phyloP scores from a whole-genome alignment of 1,140 invertebrate species.

The Diorhabda carinulata region DNA sequence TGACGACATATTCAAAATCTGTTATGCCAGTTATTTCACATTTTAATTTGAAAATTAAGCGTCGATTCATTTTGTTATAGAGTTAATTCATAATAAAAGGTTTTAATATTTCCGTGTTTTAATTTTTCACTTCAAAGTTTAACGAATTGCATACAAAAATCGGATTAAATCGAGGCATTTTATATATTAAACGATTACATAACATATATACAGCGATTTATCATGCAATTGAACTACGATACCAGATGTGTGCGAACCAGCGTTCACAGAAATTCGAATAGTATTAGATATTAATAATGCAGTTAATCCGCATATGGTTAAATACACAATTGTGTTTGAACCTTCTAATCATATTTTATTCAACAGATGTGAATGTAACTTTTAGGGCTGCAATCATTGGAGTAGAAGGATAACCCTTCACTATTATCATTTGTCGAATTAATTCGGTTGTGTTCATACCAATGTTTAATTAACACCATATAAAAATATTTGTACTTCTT shows the following conservation, averaged over 20 bases:
- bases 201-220: neutral
- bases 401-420: conserved; percentile 8
- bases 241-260: neutral
- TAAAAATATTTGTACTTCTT: no score
- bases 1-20: no score
- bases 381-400: neutral
- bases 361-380: conserved; percentile 10
- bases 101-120: no score
- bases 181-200: neutral
- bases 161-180: neutral
- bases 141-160: neutral
- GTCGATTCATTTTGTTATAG: no score
- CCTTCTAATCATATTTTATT: conserved; percentile 1
- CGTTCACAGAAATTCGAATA: neutral
- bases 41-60: no score
- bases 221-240: conserved; percentile 2
- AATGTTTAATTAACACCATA: no score
- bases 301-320: conserved; percentile 7
- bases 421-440: conserved; percentile 7
- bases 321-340: conserved; percentile 11
- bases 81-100: no score
- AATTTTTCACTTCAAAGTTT: neutral
- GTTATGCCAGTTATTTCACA: no score
- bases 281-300: conserved; percentile 5
- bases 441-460: neutral